phyloP scores from a whole-genome alignment of 35 echinoderm and acorn worm species.

The Apostichopus parvimensis region DNA sequence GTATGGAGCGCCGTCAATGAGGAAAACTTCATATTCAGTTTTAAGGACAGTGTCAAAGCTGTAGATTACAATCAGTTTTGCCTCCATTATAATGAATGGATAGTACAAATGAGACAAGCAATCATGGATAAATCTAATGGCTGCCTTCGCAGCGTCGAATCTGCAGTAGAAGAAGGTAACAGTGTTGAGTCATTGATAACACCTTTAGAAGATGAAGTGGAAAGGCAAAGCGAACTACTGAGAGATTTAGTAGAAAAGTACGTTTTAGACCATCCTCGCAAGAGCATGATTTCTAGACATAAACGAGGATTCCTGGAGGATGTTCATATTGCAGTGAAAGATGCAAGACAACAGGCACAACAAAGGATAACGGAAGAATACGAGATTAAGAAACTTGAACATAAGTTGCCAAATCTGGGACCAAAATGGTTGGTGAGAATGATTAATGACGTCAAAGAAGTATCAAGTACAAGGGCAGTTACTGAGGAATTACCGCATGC shows the following conservation, averaged over 20 bases:
- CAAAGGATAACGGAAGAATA: slow-evolving; percentile 8
- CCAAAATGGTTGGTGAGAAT: not conserved
- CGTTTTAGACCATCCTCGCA: not conserved
- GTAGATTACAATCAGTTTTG: slow-evolving; percentile 9
- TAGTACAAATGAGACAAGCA: slow-evolving; percentile 9
- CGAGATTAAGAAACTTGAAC: not conserved
- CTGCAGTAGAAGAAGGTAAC: not conserved
- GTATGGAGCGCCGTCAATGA: not conserved
- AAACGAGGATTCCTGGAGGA: slow-evolving; percentile 19
- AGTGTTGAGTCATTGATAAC: not conserved
- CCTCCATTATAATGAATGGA: not conserved
- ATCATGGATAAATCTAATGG: not conserved
- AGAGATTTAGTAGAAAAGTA: not conserved
- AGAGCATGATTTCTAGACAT: not conserved
- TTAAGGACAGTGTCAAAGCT: not conserved
- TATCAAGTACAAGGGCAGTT: not conserved
- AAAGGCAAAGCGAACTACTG: not conserved
- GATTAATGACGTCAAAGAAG: not conserved
- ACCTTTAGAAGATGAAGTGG: not conserved
- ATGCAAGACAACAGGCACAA: not conserved
- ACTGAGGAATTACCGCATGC: too few species aligned
- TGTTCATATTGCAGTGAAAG: slow-evolving; percentile 1
- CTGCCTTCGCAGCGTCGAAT: not conserved
- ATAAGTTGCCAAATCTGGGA: not conserved
- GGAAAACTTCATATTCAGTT: slow-evolving; percentile 32